These are phyloP conservation scores for Dendrocincla fuliginosa DNA, from an alignment of 2,797 vertebrate genomes.

Conservation along the genomic window DNA sequence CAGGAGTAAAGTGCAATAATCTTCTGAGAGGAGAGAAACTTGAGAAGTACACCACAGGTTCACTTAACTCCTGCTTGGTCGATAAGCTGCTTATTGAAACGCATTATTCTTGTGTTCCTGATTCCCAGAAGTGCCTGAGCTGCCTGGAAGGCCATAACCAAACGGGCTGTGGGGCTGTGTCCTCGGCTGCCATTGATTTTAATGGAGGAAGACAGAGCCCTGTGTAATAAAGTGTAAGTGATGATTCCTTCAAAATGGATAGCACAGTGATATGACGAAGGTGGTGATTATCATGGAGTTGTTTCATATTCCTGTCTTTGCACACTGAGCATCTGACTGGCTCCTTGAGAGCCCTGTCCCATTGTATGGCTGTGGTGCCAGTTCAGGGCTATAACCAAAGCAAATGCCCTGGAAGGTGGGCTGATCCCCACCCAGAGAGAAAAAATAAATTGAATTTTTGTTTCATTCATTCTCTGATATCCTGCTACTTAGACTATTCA, in stretches of 20 bases:
- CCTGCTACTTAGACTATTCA: background rate
- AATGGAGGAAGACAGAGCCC: background rate
- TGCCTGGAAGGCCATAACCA: constrained; percentile 19
- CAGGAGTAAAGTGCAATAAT: constrained; percentile 4
- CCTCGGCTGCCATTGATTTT: constrained; percentile 16
- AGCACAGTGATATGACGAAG: background rate
- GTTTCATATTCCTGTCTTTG: background rate
- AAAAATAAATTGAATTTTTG: background rate
- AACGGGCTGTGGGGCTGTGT: background rate
- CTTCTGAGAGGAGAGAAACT: background rate
- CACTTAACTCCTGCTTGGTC: constrained; percentile 57
- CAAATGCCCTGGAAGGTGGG: background rate
- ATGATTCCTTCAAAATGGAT: background rate
- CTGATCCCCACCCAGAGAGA: background rate
- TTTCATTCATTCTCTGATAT: background rate
- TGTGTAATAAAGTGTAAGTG: background rate
- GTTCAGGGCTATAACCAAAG: background rate
- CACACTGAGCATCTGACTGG: background rate
- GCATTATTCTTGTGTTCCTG: constrained; percentile 51
- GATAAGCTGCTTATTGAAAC: constrained; percentile 59
- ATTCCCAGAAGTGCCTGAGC: constrained; percentile 39
- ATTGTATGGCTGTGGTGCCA: background rate
- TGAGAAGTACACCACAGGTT: constrained; percentile 42
- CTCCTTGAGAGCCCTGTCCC: background rate
- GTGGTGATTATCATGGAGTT: background rate